phyloP scores from a whole-genome alignment of 2,113 vertebrate species.

The Leptodactylus fuscus region DNA sequence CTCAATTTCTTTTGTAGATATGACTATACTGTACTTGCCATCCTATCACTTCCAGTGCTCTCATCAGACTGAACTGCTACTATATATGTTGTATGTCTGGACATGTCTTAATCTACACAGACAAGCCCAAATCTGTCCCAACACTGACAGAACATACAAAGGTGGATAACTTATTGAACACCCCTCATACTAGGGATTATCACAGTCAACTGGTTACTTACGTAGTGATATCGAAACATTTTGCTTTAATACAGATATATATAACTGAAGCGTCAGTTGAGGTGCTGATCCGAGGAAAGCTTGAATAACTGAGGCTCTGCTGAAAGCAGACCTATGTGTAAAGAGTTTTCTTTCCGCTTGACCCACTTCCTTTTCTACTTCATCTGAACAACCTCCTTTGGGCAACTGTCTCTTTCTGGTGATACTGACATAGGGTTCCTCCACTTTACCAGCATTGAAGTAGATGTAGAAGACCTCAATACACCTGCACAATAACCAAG shows the following conservation, averaged over 20 bases:
- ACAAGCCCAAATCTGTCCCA: no score
- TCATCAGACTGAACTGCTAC: no score
- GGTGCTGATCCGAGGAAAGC: conserved; percentile 97
- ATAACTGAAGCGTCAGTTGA: conserved; percentile 94
- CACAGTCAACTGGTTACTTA: no score
- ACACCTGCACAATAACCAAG: conserved; percentile 81
- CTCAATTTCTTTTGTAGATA: no score
- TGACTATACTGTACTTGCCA: no score
- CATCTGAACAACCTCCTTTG: conserved; percentile 85
- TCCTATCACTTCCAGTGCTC: no score
- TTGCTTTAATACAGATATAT: conserved; percentile 88
- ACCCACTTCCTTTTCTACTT: conserved; percentile 93
- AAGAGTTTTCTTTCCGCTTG: conserved; percentile 93
- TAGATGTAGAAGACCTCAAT: conserved; percentile 94
- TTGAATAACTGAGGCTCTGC: conserved; percentile 93
- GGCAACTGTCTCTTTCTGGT: conserved; percentile 93
- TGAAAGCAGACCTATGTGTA: conserved; percentile 92
- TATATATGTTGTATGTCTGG: no score
- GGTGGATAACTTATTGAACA: no score
- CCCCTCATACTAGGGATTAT: no score
- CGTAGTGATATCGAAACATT: conserved; percentile 84
- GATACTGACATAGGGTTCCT: conserved; percentile 98
- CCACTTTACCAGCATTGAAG: conserved; percentile 80
- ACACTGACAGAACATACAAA: no score
- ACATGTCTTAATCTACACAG: no score